A percentile compares a stretch with the other conserved stretches of the same genome.
These are phyloP conservation scores for Salvelinus namaycush DNA, from an alignment of 2,113 vertebrate genomes.

Conservation along the genomic window DNA sequence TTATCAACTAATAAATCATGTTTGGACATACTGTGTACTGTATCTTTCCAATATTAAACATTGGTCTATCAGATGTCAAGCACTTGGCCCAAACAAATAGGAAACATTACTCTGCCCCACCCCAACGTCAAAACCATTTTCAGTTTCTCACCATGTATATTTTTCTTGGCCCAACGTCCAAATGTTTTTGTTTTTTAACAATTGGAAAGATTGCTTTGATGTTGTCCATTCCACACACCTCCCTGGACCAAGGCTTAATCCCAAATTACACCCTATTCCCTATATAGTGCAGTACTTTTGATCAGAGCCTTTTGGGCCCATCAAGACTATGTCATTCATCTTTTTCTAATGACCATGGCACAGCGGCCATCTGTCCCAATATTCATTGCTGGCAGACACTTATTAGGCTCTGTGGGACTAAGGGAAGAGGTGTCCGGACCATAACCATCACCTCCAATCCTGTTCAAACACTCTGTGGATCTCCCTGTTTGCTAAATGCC, in stretches of 20 bases:
- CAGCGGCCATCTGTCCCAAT: constrained; percentile 23
- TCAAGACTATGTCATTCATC: constrained; percentile 39
- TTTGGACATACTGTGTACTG: neutral
- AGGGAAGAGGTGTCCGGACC: constrained; percentile 15
- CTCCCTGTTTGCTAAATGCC: constrained; percentile 24
- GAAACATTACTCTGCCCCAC: too few relatives aligned
- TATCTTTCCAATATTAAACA: neutral
- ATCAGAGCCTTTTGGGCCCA: too few relatives aligned
- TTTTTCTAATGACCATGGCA: constrained; percentile 35
- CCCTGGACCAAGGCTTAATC: too few relatives aligned
- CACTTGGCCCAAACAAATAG: too few relatives aligned
- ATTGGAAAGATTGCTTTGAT: neutral
- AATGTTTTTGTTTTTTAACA: neutral
- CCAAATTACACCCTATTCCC: too few relatives aligned
- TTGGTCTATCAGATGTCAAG: neutral
- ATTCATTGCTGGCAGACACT: constrained; percentile 41
- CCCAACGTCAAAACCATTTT: too few relatives aligned
- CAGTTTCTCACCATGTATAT: too few relatives aligned
- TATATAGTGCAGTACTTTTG: too few relatives aligned
- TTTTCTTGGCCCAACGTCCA: neutral
- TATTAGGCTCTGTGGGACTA: constrained; percentile 41
- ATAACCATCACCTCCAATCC: constrained; percentile 30
- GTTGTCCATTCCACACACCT: too few relatives aligned
- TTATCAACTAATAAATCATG: neutral
- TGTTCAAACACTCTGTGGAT: constrained; percentile 42